Base-by-base conservation (phyloP, 2,797 vertebrate genomes). In the Babyrousa celebensis region DNA sequence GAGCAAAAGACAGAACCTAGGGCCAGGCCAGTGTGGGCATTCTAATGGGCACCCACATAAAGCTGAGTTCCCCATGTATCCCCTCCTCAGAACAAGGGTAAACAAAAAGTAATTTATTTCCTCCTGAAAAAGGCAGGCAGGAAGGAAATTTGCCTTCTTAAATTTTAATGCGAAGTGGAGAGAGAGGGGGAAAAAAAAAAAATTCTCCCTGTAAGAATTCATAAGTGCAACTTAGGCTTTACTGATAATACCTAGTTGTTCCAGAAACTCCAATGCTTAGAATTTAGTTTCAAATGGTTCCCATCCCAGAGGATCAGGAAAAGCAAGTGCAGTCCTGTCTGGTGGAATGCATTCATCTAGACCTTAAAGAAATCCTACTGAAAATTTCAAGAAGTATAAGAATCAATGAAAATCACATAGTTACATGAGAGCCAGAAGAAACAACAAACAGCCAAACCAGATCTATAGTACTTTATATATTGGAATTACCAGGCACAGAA, bases 261-360 rank as follows among this genome's bases (percentile, higher is more conserved):
- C 36, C 6, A 84, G 67, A 25, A 80, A 32, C 12, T 2, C 29
- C 83, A 27, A 2, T 29, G 32, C 15, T 71, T 32, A 96, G 32
- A 54, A 72, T 86, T 58, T 82, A 80, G 27, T 82, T 91, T 89
- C 62, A 92, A 86, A 85, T 63, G 16, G 6, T 29, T 40, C 9
- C 20, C 6, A 29, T 60, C 40, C n/a, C 7, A 89, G 43, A 89
- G 36, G 1, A 86, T 56, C 2, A 18, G 14, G 18, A 43, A 27
- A 85, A 56, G 1, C 0, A 52, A 27, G 14, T 16, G 65, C 8
- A 80, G 1, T 16, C 12, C 20, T 54, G 21, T 40, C 12, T 21
- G 9, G 18, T 11, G 11, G 23, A 92, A 83, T 52, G 2, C 16
- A 78, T 43, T 75, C 36, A 77, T 29, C 5, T 23, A 82, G n/a